Base-by-base conservation (phyloP, 1,140 invertebrate species). In the Platorchestia sp. region DNA sequence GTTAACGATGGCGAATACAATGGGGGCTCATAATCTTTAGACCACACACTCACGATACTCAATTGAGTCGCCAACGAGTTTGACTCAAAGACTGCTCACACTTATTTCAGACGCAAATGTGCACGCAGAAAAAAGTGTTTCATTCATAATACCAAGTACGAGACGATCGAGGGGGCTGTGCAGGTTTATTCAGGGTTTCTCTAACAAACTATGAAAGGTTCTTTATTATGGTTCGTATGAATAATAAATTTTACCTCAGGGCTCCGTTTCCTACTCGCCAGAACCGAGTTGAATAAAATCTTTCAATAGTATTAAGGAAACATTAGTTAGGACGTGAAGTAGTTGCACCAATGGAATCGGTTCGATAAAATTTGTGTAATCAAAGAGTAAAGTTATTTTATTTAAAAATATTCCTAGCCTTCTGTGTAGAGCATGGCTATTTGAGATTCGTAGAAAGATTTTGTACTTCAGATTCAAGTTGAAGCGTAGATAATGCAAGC, bases 31-130 rank as follows among this genome's bases (percentile, higher is more conserved):
- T 89, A 42, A 6, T 89, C 87, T 10, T 10, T 10, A 40, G 91
- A 47, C 91, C 91, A 93, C 91, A 93, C 91, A 90, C 59, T 42
- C 91, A 93, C 43, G 45, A 14, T 93, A 93, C 91, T 93, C 91
- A 47, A 93, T 93, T 45, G 91, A 93, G 45, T 93, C 45, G 45
- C 91, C 45, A 93, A 47, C 91, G 43, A 45, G 19, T 40, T 93
- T 47, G 6, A n/a, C 45, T 93, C 44, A 44, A 36, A 42, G 91
- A 1, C 45, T 44, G 7, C 16, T 47, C 44, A 14, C 45, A 47
- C 3, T 75, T 90, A 87, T 40, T 43, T 42, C 27, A 41, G 3
- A 90, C 87, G 87, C 42, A 0, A 43, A 42, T 90, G 27, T 0
- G 41, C 36, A 36, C 87, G 10, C 3, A 36, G 41, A 43, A 42